Evolutionary conservation across 2,113 vertebrate species (phyloP), one percentile per base, ranked within the genome.

Genomic region (Rhinolophus sinicus): DNA sequence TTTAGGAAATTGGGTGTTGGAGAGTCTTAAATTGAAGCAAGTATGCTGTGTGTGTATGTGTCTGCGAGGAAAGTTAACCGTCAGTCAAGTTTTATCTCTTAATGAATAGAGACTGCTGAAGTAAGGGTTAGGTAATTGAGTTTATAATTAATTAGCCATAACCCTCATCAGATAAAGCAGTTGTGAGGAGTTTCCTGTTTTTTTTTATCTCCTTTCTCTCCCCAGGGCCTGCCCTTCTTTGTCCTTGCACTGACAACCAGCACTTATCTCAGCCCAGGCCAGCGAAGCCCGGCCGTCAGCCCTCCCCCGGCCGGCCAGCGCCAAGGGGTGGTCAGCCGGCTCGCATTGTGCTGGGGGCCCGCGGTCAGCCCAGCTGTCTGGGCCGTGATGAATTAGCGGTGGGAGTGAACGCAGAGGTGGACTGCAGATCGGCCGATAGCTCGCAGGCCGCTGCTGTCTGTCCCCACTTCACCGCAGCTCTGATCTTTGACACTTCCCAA

Each of bases 131-230:
- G 99, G 99, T 99, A 99, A 99, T 99, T 99, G 99, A 99, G 99
- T 99, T 99, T 99, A 99, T 99, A 99, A 99, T 99, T 99, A 99
- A 99, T 99, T 99, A 99, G 99, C 99, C 99, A 99, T 99, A 99
- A 99, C 99, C 99, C 99, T 99, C 98, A 99, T 99, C 99, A 99
- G 99, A 99, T 99, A 99, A 99, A 99, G 99, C 99, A 98, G 98
- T 98, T 98, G 98, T 98, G 97, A 98, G 97, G 98, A 54, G 75
- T 98, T 98, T 98, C 19, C 19, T 96, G 50, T 77, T 97, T 97
- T 98, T 98, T 99, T 98, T 98, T 95, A 97, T 98, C 98, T 98
- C 98, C 98, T 98, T 97, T 98, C 98, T 99, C 98, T 99, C 99
- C 99, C 99, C 98, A 73, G 99, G 99, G 99, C 98, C 99, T 99